These are phyloP conservation scores for Pomatostomus ruficeps DNA, from an alignment of 2,113 vertebrate species.

Conservation along the genomic window DNA sequence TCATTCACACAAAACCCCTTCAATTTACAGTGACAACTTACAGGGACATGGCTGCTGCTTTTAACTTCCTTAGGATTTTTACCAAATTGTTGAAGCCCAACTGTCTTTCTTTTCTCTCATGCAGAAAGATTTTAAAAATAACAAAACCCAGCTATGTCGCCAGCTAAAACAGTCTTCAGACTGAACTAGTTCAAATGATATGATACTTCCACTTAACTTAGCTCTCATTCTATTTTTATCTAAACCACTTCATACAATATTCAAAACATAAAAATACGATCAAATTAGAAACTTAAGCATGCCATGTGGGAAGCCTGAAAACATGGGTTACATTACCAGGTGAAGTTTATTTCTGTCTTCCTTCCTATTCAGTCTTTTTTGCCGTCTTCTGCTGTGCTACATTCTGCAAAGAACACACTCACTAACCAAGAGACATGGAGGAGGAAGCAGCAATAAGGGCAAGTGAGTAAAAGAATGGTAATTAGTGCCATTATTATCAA, in stretches of 20 bases:
- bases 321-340: background rate
- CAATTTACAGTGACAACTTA: background rate
- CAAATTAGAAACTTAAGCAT: slow-evolving; percentile 9
- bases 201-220: background rate
- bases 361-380: background rate
- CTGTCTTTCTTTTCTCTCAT: background rate
- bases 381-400: background rate
- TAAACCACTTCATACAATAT: slow-evolving; percentile 26
- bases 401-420: background rate
- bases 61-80: background rate
- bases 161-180: background rate
- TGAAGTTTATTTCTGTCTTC: slow-evolving; percentile 8
- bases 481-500: background rate
- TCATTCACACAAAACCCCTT: background rate
- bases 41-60: fast-evolving
- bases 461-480: background rate
- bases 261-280: background rate
- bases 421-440: background rate
- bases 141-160: background rate
- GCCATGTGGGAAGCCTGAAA: background rate
- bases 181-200: background rate
- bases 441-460: background rate
- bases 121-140: background rate
- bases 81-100: background rate
- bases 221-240: slow-evolving; percentile 3